These are phyloP conservation scores for Rattus rattus DNA, from an alignment of 2,113 vertebrate species.

Conservation along the genomic window DNA sequence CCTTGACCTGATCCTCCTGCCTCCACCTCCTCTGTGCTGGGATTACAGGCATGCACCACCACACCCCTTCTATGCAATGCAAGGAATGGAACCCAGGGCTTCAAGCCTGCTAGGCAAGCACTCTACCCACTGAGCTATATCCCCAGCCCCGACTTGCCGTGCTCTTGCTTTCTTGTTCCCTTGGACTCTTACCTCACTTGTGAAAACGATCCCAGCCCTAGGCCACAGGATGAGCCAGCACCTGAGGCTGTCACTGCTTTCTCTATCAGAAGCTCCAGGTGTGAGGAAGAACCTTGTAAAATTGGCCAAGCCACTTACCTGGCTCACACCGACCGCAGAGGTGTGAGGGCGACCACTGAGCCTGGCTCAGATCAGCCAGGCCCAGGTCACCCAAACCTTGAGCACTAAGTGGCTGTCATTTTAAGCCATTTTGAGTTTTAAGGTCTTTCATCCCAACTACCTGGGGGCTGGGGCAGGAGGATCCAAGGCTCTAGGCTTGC, in stretches of 20 bases:
- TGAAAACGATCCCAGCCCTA: not conserved
- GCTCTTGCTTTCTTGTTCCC: not conserved
- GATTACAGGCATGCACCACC: slow-evolving; percentile 14
- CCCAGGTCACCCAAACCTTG: not conserved
- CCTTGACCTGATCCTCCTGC: not conserved
- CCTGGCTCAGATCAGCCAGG: not conserved
- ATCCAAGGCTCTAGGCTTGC: not conserved
- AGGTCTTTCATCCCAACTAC: not conserved
- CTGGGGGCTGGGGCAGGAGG: not conserved
- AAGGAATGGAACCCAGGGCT: not conserved
- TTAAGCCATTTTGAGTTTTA: not conserved
- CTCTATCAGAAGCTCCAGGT: not conserved
- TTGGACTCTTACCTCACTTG: not conserved
- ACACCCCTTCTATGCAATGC: not conserved
- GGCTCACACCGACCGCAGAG: not conserved
- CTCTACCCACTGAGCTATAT: not conserved
- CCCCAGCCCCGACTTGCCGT: not conserved
- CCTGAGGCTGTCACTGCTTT: not conserved
- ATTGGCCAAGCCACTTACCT: slow-evolving; percentile 1
- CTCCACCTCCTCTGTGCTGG: not conserved
- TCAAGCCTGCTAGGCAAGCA: not conserved
- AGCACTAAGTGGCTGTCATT: not conserved
- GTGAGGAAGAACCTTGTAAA: not conserved
- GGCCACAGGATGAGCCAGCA: not conserved
- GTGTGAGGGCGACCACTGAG: not conserved